Conservation (phyloP, 2,888 invertebrate species). For the Sclerodermus sp. region DNA sequence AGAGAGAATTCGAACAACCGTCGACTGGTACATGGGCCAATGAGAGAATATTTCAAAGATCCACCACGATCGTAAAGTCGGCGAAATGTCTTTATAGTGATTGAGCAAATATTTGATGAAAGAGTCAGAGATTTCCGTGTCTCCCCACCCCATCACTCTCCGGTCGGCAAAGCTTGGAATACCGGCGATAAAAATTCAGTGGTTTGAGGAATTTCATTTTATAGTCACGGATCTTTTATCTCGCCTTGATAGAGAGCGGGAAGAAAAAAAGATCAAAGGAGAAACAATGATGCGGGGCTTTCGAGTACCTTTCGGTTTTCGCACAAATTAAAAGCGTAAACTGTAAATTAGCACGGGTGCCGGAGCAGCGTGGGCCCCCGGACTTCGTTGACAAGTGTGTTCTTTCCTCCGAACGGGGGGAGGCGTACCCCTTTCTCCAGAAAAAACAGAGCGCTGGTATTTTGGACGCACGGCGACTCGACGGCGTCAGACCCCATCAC, state of each 20-base stretch:
- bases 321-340: background rate
- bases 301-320: background rate
- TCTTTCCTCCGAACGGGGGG: constrained; percentile 20
- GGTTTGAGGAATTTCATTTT: background rate
- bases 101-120: constrained; percentile 56
- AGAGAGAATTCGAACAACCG: no score
- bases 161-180: background rate
- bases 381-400: constrained; percentile 43
- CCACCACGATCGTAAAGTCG: constrained; percentile 44
- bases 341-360: constrained; percentile 1
- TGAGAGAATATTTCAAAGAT: no score
- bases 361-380: background rate
- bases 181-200: background rate
- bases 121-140: constrained; percentile 24
- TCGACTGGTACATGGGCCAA: no score
- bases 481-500: constrained; percentile 39
- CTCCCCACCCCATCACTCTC: background rate
- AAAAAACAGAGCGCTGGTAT: constrained; percentile 21
- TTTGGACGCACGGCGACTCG: constrained; percentile 39
- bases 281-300: background rate
- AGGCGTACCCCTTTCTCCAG: constrained; percentile 3
- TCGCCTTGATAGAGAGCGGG: background rate
- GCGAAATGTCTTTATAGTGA: constrained; percentile 56
- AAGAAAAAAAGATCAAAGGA: background rate
- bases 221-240: background rate